These are phyloP conservation scores for Polia nebulosa DNA, from an alignment of 2,888 invertebrate genomes.

Conservation along the genomic window DNA sequence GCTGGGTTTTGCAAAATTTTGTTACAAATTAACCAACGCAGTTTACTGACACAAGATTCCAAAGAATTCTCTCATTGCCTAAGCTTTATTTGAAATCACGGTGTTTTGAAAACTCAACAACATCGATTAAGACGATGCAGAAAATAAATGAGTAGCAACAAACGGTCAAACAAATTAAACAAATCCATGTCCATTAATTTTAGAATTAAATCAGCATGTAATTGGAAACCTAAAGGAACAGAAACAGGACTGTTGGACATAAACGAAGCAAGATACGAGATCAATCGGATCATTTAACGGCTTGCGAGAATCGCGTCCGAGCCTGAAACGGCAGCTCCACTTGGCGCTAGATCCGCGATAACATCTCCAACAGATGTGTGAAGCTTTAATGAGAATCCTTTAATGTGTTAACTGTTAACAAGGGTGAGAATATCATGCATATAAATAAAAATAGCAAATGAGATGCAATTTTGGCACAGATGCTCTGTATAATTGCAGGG, in stretches of 20 bases:
- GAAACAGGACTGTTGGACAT: slow-evolving; percentile 73
- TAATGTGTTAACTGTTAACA: slow-evolving; percentile 43
- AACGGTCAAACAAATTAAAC: slow-evolving; percentile 6
- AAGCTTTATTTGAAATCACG: neutral
- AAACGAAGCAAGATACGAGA: slow-evolving; percentile 77
- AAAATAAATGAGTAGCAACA: neutral
- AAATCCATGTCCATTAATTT: slow-evolving; percentile 47
- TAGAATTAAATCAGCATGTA: slow-evolving; percentile 50
- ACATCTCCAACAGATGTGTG: slow-evolving; percentile 69
- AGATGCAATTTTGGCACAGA: slow-evolving; percentile 19
- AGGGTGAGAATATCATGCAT: slow-evolving; percentile 28
- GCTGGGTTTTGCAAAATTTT: neutral
- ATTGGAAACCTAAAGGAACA: slow-evolving; percentile 62
- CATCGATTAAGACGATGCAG: neutral
- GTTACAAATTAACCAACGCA: neutral
- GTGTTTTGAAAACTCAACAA: neutral
- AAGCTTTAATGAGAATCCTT: slow-evolving; percentile 55
- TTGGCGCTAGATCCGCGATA: slow-evolving; percentile 75
- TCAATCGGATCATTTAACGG: slow-evolving; percentile 81
- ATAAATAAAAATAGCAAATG: neutral
- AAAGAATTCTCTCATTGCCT: neutral
- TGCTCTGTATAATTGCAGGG: slow-evolving; percentile 23
- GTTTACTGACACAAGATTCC: neutral
- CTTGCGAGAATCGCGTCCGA: slow-evolving; percentile 74
- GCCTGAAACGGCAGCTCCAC: slow-evolving; percentile 75